These are phyloP conservation scores for Platorchestia sp. DNA, from an alignment of 1,140 invertebrate species.

Conservation along the genomic window DNA sequence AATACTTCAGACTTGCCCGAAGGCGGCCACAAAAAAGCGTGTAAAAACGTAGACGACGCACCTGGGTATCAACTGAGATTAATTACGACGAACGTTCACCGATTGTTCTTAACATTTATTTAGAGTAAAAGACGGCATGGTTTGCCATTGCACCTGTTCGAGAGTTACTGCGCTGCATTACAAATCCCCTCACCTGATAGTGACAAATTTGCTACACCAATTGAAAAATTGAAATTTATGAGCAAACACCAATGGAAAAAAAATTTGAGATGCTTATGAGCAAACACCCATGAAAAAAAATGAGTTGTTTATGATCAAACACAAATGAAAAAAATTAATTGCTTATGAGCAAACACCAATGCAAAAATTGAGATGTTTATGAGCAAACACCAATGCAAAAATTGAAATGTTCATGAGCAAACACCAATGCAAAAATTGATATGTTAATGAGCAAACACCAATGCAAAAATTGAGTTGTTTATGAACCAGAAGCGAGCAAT, in stretches of 20 bases:
- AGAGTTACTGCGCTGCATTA: background rate
- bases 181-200: background rate
- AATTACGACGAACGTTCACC: background rate
- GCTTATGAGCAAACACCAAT: background rate
- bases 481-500: background rate
- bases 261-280: background rate
- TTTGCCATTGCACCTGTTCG: no score
- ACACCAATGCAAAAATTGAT: background rate
- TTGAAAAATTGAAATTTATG: background rate
- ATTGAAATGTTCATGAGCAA: background rate
- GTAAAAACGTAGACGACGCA: background rate
- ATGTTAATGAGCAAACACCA: background rate
- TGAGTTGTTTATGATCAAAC: background rate
- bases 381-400: background rate
- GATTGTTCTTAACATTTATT: background rate
- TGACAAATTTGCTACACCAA: background rate
- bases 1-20: no score
- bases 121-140: no score
- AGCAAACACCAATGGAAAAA: background rate
- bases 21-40: background rate
- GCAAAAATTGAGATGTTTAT: background rate
- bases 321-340: background rate
- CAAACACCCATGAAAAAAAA: background rate
- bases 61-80: slow-evolving; percentile 20
- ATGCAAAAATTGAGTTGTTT: background rate